Percentiles rank a stretch among this genome's conserved stretches.
phyloP scores from a whole-genome alignment of 2,888 invertebrate genomes.

The Ligdia adustata region DNA sequence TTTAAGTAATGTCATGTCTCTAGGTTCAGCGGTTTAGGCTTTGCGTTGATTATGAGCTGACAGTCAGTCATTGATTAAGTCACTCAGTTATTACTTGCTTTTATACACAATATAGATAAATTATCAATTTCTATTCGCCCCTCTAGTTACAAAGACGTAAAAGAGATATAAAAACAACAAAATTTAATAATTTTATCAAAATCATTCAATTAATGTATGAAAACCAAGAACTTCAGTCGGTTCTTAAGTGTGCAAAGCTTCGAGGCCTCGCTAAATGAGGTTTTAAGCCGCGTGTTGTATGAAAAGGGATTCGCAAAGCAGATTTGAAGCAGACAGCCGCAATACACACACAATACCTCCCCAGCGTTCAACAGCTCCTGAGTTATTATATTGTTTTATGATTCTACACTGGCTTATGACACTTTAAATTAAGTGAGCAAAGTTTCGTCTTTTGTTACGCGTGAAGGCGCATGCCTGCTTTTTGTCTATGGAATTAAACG shows the following conservation, averaged over 20 bases:
- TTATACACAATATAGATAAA: too few species aligned
- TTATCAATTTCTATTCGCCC: too few species aligned
- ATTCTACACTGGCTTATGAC: slow-evolving; percentile 65
- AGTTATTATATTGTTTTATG: slow-evolving; percentile 75
- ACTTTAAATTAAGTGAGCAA: slow-evolving; percentile 65
- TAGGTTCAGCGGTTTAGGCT: too few species aligned
- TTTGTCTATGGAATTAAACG: slow-evolving; percentile 30
- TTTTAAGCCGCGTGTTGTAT: slow-evolving; percentile 73
- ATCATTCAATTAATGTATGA: too few species aligned
- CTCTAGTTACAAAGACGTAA: too few species aligned
- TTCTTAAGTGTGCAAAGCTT: slow-evolving; percentile 70
- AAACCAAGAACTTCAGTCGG: too few species aligned
- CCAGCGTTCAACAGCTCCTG: slow-evolving; percentile 48
- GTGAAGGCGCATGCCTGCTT: slow-evolving; percentile 36
- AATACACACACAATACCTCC: slow-evolving; percentile 62
- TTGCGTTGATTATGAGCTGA: too few species aligned
- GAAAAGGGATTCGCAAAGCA: slow-evolving; percentile 75
- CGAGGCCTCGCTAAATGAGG: slow-evolving; percentile 73
- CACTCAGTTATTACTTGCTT: too few species aligned
- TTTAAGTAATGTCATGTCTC: too few species aligned
- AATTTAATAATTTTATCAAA: too few species aligned
- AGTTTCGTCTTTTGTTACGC: slow-evolving; percentile 53
- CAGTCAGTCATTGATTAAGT: too few species aligned
- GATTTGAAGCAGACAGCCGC: slow-evolving; percentile 66
- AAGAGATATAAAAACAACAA: too few species aligned